Conservation (phyloP, 2,888 invertebrate species). For the Nomada fucata region DNA sequence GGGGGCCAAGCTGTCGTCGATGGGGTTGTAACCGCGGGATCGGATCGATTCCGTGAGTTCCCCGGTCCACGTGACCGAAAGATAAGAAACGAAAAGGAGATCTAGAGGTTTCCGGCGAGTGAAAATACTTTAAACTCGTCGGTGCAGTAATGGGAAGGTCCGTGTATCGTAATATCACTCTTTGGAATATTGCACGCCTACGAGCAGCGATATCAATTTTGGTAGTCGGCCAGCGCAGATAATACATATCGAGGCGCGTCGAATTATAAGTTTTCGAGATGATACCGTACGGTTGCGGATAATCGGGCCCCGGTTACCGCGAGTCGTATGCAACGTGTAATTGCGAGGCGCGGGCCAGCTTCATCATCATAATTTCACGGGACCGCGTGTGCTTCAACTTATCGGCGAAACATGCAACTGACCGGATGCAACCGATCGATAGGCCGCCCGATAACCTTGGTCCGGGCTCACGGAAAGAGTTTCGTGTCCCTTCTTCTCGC, state of each 20-base stretch:
- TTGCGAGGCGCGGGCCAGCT: background rate
- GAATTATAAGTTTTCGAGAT: too few species aligned
- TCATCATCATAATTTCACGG: constrained; percentile 43
- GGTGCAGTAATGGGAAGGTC: too few species aligned
- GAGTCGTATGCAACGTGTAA: constrained; percentile 9
- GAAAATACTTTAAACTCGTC: too few species aligned
- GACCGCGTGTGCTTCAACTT: constrained; percentile 42
- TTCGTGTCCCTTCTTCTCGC: constrained; percentile 68
- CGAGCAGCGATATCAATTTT: too few species aligned
- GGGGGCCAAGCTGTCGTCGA: background rate
- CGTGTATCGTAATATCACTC: too few species aligned
- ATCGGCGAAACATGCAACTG: constrained; percentile 61
- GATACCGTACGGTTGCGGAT: background rate
- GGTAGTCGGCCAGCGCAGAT: too few species aligned
- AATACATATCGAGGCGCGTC: too few species aligned
- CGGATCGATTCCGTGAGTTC: background rate
- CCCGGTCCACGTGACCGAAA: too few species aligned
- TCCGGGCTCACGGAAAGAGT: constrained; percentile 65
- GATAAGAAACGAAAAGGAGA: background rate
- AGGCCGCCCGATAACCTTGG: constrained; percentile 68
- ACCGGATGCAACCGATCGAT: constrained; percentile 65
- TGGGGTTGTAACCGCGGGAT: background rate
- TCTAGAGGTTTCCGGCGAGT: too few species aligned
- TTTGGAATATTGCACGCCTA: too few species aligned
- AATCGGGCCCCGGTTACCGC: background rate